Evolutionary conservation across 2,797 vertebrate genomes (phyloP).

Genomic region (Catostomus latipinnis): DNA sequence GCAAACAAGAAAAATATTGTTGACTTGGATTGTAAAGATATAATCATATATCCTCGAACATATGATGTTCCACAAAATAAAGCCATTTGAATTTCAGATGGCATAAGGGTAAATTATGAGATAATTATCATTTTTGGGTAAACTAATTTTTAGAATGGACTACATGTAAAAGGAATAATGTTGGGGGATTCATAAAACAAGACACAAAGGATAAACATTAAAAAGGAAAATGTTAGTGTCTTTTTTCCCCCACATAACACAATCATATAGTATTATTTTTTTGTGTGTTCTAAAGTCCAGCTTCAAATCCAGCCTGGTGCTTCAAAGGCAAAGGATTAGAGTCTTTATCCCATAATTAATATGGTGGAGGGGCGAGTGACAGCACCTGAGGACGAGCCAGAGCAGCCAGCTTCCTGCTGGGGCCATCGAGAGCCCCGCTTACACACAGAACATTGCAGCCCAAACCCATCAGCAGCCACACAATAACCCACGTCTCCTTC

Average conservation of each 20-base stretch:
- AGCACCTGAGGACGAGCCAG: conserved; percentile 87
- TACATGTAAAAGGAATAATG: too few relatives aligned
- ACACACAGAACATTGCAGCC: conserved; percentile 82
- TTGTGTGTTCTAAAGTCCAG: conserved; percentile 85
- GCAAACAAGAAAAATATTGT: too few relatives aligned
- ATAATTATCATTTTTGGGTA: too few relatives aligned
- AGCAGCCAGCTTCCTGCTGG: conserved; percentile 85
- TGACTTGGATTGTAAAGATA: too few relatives aligned
- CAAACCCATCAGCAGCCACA: conserved; percentile 72
- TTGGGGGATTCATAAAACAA: not conserved
- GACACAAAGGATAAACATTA: not conserved
- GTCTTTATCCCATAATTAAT: conserved; percentile 98
- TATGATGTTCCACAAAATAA: too few relatives aligned
- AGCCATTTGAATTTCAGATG: too few relatives aligned
- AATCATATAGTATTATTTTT: conserved; percentile 63
- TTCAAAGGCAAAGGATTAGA: conserved; percentile 96
- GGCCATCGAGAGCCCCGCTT: conserved; percentile 79
- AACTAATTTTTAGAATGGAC: too few relatives aligned
- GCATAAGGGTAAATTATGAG: too few relatives aligned
- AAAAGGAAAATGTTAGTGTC: conserved; percentile 58
- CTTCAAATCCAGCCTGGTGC: conserved; percentile 88
- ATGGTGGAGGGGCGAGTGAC: conserved; percentile 90
- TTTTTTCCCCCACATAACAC: conserved; percentile 43
- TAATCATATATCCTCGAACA: too few relatives aligned
- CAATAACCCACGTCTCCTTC: conserved; percentile 73